These are phyloP conservation scores for Etheostoma cragini DNA, from an alignment of 2,113 vertebrate species.

Conservation along the genomic window DNA sequence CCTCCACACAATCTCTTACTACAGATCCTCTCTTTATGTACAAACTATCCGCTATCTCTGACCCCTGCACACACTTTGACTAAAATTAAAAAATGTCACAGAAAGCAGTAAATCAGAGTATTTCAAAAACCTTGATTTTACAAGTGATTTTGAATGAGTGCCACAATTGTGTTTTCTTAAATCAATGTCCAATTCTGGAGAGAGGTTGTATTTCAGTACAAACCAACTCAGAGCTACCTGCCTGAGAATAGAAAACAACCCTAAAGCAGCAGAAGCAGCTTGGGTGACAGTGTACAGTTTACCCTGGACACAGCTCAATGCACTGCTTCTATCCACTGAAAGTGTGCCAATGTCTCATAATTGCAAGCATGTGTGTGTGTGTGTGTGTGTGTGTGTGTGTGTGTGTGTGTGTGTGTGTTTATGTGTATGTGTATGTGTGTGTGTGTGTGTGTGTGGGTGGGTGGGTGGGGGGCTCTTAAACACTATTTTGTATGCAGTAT, in stretches of 20 bases:
- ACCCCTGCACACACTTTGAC: background rate
- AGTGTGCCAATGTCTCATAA: slow-evolving; percentile 42
- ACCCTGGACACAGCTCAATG: slow-evolving; percentile 18
- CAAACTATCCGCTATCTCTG: background rate
- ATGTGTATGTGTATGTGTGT: background rate
- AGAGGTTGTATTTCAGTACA: background rate
- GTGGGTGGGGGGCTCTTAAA: background rate
- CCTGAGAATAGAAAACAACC: slow-evolving; percentile 16
- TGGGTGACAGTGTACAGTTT: slow-evolving; percentile 35
- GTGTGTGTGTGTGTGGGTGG: no score
- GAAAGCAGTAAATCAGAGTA: background rate
- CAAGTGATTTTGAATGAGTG: background rate
- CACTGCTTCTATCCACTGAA: slow-evolving; percentile 21
- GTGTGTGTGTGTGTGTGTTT: no score
- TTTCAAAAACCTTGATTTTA: background rate
- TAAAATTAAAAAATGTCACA: background rate
- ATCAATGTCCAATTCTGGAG: background rate
- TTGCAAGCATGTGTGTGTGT: slow-evolving; percentile 20
- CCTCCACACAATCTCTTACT: background rate
- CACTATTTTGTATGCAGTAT: slow-evolving; percentile 15
- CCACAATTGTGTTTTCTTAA: background rate
- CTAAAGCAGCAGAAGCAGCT: slow-evolving; percentile 16
- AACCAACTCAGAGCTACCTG: background rate
- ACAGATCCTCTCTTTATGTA: background rate
- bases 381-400: no score